Conservation (phyloP, 2,888 invertebrate species). For the Tenodera sinensis region DNA sequence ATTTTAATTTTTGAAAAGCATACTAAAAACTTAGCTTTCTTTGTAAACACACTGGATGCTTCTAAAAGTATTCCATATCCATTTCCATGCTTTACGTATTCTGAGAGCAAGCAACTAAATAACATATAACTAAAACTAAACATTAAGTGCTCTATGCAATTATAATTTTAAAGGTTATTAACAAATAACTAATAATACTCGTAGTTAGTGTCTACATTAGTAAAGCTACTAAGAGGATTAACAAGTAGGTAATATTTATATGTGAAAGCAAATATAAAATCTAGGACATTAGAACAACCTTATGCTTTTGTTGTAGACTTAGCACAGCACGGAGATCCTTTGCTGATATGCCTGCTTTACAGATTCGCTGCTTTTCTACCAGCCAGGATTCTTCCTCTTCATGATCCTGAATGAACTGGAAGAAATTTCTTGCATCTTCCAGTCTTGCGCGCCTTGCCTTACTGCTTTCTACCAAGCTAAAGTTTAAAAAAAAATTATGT, state of each 20-base stretch:
- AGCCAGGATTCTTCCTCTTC: slow-evolving; percentile 98
- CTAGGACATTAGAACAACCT: slow-evolving; percentile 46
- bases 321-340: slow-evolving; percentile 89
- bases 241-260: neutral
- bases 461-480: slow-evolving; percentile 63
- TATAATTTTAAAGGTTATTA: no score
- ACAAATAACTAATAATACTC: no score
- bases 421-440: slow-evolving; percentile 90
- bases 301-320: slow-evolving; percentile 88
- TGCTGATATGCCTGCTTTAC: slow-evolving; percentile 87
- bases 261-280: neutral
- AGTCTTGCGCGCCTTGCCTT: slow-evolving; percentile 76
- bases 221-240: neutral
- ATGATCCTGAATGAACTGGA: slow-evolving; percentile 93
- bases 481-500: neutral
- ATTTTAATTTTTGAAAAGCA: neutral
- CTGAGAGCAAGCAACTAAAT: no score
- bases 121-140: no score
- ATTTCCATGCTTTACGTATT: no score
- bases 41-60: neutral
- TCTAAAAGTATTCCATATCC: no score
- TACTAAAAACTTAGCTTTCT: neutral
- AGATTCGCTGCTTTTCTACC: slow-evolving; percentile 89
- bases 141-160: no score
- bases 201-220: no score